Base-by-base conservation (phyloP, 2,888 invertebrate species). In the Drosophila pseudotakahashii region DNA sequence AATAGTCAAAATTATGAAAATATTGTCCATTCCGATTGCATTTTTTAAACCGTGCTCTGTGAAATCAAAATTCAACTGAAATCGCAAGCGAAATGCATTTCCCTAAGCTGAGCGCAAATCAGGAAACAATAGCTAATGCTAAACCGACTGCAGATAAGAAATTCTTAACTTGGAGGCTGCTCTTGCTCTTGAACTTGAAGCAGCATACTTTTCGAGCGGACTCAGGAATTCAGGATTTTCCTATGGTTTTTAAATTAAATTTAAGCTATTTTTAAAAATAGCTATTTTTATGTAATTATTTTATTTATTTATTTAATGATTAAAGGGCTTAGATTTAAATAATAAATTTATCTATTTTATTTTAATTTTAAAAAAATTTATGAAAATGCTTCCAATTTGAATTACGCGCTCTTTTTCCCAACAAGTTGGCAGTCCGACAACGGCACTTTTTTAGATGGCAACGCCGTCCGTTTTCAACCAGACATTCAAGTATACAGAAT, bases 401-500 rank as follows among this genome's bases (percentile, higher is more conserved):
- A 32, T 2, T 47, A 5, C 47, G 47, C 57, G 26, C 47, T 13
- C 32, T 34, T 26, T 2, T 4, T 2, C 7, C 6, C 19, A 32
- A 23, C 44, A 11, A 11, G 19, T 44, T 44, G 54, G 54, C 54
- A 55, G 32, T 42, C 30, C n/a, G 4, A 6, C 3, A 13, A 6
- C 2, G 11, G 11, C 16, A 0, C 7, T 23, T 44, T 44, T 11
- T 30, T 4, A 6, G 44, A n/a, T 62, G 55, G 55, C 62, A 62
- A 47, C 16, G 41, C 47, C 14, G 10, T 26, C 2, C 6, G 13
- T 30, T 9, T 16, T 16, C 16, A 60, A 63, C 50, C 36, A 64
- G 68, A 58, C 36, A 68, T 79, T 85, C 54, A 14, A 74, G 81
- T 81, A 70, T 81, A 81, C 83, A 81, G 83, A 81, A 85, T 80